A percentile compares a stretch with the other conserved stretches of the same genome.
Conservation (phyloP, 2,113 vertebrate genomes). For the Amazona guildingii region DNA sequence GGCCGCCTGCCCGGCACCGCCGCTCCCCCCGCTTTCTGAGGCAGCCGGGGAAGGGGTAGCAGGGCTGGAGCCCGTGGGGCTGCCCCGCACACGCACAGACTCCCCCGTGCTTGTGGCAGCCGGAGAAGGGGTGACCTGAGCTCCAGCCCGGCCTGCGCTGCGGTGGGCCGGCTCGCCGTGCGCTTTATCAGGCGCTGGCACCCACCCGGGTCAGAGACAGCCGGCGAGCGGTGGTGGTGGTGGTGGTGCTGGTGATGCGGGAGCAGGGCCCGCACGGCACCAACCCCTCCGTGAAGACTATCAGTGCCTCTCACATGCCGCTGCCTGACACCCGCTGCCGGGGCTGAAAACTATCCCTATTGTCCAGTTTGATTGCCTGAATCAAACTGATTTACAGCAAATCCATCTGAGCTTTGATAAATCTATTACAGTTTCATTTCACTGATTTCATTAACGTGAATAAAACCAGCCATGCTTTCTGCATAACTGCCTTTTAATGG, state of each 20-base stretch:
- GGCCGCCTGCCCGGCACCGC: background rate
- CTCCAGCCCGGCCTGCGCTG: background rate
- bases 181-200: constrained; percentile 87
- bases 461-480: constrained; percentile 99
- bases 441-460: constrained; percentile 99
- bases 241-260: background rate
- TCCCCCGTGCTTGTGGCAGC: background rate
- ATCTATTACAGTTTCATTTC: constrained; percentile 99
- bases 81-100: background rate
- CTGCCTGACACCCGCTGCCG: constrained; percentile 87
- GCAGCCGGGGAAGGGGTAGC: background rate
- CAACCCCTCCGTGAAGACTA: constrained; percentile 89
- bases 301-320: constrained; percentile 95
- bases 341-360: constrained; percentile 99
- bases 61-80: background rate
- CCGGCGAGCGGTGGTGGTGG: constrained; percentile 67
- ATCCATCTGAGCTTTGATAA: constrained; percentile 99
- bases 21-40: background rate
- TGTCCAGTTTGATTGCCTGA: constrained; percentile 99
- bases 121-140: background rate
- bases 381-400: constrained; percentile 99
- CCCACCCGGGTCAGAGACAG: constrained; percentile 82
- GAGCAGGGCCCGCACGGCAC: constrained; percentile 81
- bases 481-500: constrained; percentile 99
- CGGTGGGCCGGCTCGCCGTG: background rate